These are phyloP conservation scores for Syndactyla subalaris DNA, from an alignment of 2,797 vertebrate genomes.

Conservation along the genomic window DNA sequence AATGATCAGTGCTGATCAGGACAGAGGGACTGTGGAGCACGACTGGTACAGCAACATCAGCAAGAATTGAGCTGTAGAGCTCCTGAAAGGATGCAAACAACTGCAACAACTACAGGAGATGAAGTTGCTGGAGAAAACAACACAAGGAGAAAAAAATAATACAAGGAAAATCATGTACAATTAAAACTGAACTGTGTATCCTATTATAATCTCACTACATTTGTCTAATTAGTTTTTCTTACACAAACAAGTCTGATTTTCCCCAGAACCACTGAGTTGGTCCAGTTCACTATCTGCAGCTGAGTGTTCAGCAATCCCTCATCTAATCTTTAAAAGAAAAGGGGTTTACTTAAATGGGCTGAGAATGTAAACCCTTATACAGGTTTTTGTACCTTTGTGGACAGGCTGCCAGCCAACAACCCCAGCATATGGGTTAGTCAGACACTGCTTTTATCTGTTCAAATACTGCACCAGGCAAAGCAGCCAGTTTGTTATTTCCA, in stretches of 20 bases:
- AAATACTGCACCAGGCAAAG: not conserved
- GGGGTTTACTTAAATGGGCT: not conserved
- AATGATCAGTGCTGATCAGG: not conserved
- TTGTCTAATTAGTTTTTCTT: not conserved
- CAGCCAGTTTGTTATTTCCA: not conserved
- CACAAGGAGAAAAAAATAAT: not conserved
- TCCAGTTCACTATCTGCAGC: not conserved
- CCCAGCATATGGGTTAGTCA: not conserved
- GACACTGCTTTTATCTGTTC: not conserved
- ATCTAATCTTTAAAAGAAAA: not conserved
- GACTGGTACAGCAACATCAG: not conserved
- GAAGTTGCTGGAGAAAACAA: not conserved
- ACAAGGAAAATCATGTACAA: not conserved
- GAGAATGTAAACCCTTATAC: not conserved
- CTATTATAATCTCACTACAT: not conserved
- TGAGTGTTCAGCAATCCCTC: not conserved
- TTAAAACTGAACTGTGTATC: not conserved
- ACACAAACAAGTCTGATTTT: not conserved
- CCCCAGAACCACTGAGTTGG: not conserved
- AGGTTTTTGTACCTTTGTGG: not conserved
- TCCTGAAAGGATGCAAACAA: not conserved
- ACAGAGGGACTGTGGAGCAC: not conserved
- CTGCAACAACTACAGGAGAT: not conserved
- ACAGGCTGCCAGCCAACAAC: not conserved
- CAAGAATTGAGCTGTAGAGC: not conserved